Evolutionary conservation across 2,113 vertebrate species (phyloP), one percentile per base, ranked within the genome.

Genomic region (Eubucco bourcierii): DNA sequence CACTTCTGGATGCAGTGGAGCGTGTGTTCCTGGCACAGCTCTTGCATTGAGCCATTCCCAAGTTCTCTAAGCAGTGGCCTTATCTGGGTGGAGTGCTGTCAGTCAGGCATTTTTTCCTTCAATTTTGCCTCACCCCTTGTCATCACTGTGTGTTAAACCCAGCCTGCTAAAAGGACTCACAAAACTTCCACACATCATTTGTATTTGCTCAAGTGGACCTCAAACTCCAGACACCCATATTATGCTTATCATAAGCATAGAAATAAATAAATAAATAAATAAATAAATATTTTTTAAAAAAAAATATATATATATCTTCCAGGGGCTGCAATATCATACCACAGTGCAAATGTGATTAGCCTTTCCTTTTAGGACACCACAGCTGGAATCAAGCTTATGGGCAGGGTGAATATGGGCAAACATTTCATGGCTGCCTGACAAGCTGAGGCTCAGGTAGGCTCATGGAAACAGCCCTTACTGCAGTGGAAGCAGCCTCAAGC

Each of bases 81-180:
- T 96, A 94, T 96, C 95, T 95, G 96, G 91, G 94, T 72, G 94
- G 95, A 66, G 93, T 56, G 79, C 73, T 94, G 91, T 96, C 96
- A 92, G 33, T 94, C 82, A 83, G 60, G 82, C 76, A 86, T 92
- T 93, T 96, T 93, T 94, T 60, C 92, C 84, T 93, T 80, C 82
- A 71, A 8, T 85, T 96, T 92, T 85, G 67, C 87, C 82, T 93
- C 84, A 91, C 92, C 89, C 81, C 34, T 87, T 75, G 58, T 60
- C 87, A 79, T 71, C 7, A 2, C 31, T 29, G 61, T 20, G 39
- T 10, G 5, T 25, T 71, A 50, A 89, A 39, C 27, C 58, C 47
- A 83, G 58, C 10, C 76, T 84, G 61, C 60, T 67, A 23, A 77
- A 91, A 87, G 27, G 24, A 34, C 47, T 80, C 23, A 14, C 8